Base-by-base conservation (phyloP, 35 echinoderm and acorn worm genomes). In the Ophioderma brevispina region DNA sequence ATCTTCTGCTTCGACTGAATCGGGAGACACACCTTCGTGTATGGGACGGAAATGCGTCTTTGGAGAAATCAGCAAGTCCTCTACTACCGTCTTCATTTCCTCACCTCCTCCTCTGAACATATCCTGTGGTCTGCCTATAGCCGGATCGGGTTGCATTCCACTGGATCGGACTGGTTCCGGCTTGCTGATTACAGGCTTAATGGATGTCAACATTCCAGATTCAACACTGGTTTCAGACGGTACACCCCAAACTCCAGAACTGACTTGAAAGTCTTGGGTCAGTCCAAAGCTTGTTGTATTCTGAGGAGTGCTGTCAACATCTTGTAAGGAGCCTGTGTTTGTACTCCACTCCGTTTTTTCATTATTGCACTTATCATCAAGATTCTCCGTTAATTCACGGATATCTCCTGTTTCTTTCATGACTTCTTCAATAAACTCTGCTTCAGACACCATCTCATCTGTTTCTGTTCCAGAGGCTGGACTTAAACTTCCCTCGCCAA, bases 391-490 rank as follows among this genome's bases (percentile, higher is more conserved):
- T 75, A 64, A 78, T 52, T 89, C 89, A 39, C 86, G 86, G 79
- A 90, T 87, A 59, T 98, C 89, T 84, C 84, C 86, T 32, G 76
- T 38, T 37, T 94, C 92, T 63, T 89, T 94, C 30, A 94, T 75
- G 36, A 87, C 92, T 75, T 98, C 96, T 76, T 98, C 96, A 25
- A 94, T 77, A 6, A 85, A 87, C 81, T 98, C 96, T 82, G 90
- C 92, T 70, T 96, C 94, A 21, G 94, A 96, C 0, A 96, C 91
- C 94, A 96, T 96, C 36, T 96, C 94, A 82, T 96, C 94, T 11
- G 94, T 96, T 92, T 96, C 94, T 75, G 94, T 93, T 77, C 90
- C 90, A 21, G 50, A n/a, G 25, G 88, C 78, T 38, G 91, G 91
- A 82, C 91, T 93, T 8, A 84, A 79, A 33, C 88, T 80, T 21